phyloP scores from a whole-genome alignment of 1,140 invertebrate genomes.

The Aphelinus atriplicis region DNA sequence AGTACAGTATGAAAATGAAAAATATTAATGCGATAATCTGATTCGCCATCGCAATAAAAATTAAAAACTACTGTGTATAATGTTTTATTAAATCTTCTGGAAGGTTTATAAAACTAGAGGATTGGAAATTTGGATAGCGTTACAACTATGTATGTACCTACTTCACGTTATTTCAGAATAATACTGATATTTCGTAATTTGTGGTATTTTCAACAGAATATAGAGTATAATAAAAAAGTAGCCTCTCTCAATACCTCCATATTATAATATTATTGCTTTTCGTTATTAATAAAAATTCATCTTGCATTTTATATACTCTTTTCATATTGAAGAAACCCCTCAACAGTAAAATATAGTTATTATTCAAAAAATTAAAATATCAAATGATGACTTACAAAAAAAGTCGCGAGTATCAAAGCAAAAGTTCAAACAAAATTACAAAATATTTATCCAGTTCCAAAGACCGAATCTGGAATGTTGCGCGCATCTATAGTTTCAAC shows the following conservation, averaged over 20 bases:
- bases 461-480: slow-evolving; percentile 9
- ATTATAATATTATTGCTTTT: slow-evolving; percentile 32
- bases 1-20: not conserved
- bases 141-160: not conserved
- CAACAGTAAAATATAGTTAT: not conserved
- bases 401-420: not conserved
- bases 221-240: not conserved
- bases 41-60: slow-evolving; percentile 11
- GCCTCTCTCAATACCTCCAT: slow-evolving; percentile 10
- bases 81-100: not conserved
- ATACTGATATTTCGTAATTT: slow-evolving; percentile 14
- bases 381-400: not conserved
- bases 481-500: not conserved
- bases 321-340: not conserved
- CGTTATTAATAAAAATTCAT: slow-evolving; percentile 16
- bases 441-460: not conserved
- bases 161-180: not conserved
- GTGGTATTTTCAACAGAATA: not conserved
- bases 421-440: slow-evolving; percentile 9
- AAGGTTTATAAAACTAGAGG: not conserved
- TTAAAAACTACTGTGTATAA: slow-evolving; percentile 18
- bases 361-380: slow-evolving; percentile 14
- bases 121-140: not conserved
- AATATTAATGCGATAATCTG: slow-evolving; percentile 10
- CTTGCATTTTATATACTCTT: not conserved